Evolutionary conservation across 2,113 vertebrate genomes (phyloP).

Genomic region (Narcine bancroftii): DNA sequence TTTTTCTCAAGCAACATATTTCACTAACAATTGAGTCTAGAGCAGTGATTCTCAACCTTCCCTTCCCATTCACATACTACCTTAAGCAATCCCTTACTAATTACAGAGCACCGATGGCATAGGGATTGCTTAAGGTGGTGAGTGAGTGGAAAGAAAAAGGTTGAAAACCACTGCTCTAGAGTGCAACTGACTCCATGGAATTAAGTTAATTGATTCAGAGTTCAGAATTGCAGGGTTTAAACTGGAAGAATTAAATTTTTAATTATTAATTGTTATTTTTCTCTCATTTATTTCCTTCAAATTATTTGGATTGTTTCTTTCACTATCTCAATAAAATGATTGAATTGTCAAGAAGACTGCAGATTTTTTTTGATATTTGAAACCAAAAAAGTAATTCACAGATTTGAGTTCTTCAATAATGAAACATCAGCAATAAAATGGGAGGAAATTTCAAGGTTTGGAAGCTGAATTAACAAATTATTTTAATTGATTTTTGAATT

Average conservation of each 20-base stretch:
- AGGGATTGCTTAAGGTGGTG: too few relatives aligned
- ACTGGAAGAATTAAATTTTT: neutral
- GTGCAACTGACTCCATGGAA: neutral
- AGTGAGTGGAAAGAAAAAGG: too few relatives aligned
- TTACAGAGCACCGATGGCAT: too few relatives aligned
- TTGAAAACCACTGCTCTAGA: too few relatives aligned
- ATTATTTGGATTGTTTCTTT: neutral
- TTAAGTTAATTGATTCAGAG: neutral
- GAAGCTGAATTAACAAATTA: neutral
- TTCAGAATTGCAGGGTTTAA: neutral
- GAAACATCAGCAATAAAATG: neutral
- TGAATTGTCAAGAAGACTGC: neutral
- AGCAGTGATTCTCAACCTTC: too few relatives aligned
- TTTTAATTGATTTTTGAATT: neutral
- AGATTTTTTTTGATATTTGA: neutral
- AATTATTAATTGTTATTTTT: neutral
- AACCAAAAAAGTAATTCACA: neutral
- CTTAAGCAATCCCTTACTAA: too few relatives aligned
- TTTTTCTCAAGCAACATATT: too few relatives aligned
- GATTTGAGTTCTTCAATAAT: neutral
- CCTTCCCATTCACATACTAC: too few relatives aligned
- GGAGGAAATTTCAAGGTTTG: neutral
- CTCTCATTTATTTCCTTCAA: neutral
- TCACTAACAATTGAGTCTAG: too few relatives aligned
- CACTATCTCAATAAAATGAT: neutral